These are phyloP conservation scores for Torymus tubicola DNA, from an alignment of 2,888 invertebrate species.

Conservation along the genomic window DNA sequence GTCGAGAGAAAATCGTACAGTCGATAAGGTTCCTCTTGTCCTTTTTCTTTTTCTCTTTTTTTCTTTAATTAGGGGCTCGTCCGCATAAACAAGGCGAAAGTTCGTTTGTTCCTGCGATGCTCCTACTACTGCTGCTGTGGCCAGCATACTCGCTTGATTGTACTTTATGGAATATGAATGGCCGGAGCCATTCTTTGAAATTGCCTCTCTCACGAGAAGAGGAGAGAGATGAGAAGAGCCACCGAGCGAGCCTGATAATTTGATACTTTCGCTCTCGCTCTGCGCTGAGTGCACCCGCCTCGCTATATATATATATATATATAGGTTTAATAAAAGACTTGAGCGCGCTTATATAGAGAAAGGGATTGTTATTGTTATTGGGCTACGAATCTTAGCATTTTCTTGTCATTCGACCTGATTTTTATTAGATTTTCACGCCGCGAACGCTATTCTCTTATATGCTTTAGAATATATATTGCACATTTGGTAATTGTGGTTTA, in stretches of 20 bases:
- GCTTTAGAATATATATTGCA: no score
- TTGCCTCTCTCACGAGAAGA: slow-evolving; percentile 17
- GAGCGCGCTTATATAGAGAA: no score
- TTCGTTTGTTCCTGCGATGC: not conserved
- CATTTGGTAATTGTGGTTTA: no score
- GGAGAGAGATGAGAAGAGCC: no score
- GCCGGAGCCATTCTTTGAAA: slow-evolving; percentile 28
- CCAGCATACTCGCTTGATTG: slow-evolving; percentile 31
- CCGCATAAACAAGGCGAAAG: slow-evolving; percentile 29
- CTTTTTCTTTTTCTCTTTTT: not conserved
- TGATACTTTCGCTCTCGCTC: slow-evolving; percentile 38
- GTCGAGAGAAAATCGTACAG: slow-evolving; percentile 10
- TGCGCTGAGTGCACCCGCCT: not conserved
- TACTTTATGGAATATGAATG: slow-evolving; percentile 52
- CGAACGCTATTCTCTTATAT: no score
- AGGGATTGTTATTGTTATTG: no score
- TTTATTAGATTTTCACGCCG: no score
- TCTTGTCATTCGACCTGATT: no score
- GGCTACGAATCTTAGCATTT: no score
- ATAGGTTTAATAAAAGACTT: no score
- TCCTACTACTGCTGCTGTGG: not conserved
- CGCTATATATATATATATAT: no score
- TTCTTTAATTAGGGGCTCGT: slow-evolving; percentile 31
- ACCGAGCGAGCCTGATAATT: slow-evolving; percentile 30
- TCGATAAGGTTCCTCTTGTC: not conserved